Evolutionary conservation across 30 jellyfish, hydroid and myxozoan genomes (phyloP).

Genomic region (Mastigias papua): DNA sequence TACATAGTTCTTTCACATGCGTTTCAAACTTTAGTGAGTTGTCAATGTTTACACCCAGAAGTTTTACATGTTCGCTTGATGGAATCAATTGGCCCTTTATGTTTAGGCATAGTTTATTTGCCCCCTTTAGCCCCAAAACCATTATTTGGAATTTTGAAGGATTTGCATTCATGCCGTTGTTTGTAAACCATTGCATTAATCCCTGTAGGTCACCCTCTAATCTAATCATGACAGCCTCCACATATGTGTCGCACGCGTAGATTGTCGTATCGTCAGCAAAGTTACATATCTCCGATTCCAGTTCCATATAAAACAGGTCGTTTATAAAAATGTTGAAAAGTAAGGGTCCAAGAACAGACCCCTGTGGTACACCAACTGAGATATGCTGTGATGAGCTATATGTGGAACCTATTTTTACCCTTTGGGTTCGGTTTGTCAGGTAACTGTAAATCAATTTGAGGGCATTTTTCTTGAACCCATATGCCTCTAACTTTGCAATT

Average conservation of each 20-base stretch:
- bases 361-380: no score
- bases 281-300: conserved; percentile 32
- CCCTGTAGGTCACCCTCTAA: conserved; percentile 30
- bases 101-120: not conserved
- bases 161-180: conserved; percentile 40
- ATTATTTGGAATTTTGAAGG: conserved; percentile 28
- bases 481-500: no score
- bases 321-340: conserved; percentile 39
- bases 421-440: no score
- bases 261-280: conserved; percentile 45
- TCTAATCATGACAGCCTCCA: conserved; percentile 13
- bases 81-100: not conserved
- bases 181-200: not conserved
- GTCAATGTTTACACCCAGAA: not conserved
- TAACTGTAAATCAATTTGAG: no score
- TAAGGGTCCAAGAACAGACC: conserved; percentile 56
- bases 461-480: no score
- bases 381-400: no score
- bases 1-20: not conserved
- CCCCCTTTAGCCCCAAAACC: conserved; percentile 28
- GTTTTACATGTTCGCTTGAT: conserved; percentile 21
- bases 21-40: conserved; percentile 1
- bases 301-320: conserved; percentile 29
- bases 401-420: no score
- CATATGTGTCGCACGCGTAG: conserved; percentile 20